A percentile compares a stretch with the other conserved stretches of the same genome.
Conservation (phyloP, 2,888 invertebrate genomes). For the Lampropteryx suffumata region DNA sequence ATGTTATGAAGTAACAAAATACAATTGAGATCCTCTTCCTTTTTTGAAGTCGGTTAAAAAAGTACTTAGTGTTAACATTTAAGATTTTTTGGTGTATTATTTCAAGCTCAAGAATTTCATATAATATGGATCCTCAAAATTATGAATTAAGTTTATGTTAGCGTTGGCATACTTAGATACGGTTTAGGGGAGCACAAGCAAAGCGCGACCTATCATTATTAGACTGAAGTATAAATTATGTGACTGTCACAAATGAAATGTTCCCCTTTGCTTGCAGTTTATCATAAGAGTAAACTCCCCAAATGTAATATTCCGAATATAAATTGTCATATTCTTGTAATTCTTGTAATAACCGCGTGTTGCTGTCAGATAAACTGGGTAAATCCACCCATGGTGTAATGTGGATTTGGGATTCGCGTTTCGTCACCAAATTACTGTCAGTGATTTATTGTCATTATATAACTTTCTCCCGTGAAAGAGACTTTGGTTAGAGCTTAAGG, state of each 20-base stretch:
- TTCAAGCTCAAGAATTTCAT: too few relatives aligned
- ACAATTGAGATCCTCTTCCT: too few relatives aligned
- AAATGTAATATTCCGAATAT: constrained; percentile 63
- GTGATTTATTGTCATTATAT: constrained; percentile 76
- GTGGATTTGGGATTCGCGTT: constrained; percentile 57
- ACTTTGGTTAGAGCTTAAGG: constrained; percentile 7
- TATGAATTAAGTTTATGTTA: background rate
- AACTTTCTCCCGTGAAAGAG: constrained; percentile 4
- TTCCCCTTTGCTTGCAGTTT: constrained; percentile 51
- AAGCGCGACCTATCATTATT: constrained; percentile 27
- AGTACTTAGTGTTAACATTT: too few relatives aligned
- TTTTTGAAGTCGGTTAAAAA: too few relatives aligned
- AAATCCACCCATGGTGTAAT: constrained; percentile 62
- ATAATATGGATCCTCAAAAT: too few relatives aligned
- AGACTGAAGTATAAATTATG: constrained; percentile 23
- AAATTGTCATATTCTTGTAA: constrained; percentile 69
- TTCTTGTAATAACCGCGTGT: constrained; percentile 68
- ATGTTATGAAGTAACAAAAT: too few relatives aligned
- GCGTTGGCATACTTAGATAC: background rate
- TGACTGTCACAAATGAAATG: constrained; percentile 41
- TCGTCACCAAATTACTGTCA: constrained; percentile 76
- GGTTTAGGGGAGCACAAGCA: constrained; percentile 2
- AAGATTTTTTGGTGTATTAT: too few relatives aligned
- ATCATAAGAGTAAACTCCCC: constrained; percentile 56
- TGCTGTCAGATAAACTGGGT: constrained; percentile 63